These are phyloP conservation scores for Pelobates fuscus DNA, from an alignment of 2,113 vertebrate species.

Conservation along the genomic window DNA sequence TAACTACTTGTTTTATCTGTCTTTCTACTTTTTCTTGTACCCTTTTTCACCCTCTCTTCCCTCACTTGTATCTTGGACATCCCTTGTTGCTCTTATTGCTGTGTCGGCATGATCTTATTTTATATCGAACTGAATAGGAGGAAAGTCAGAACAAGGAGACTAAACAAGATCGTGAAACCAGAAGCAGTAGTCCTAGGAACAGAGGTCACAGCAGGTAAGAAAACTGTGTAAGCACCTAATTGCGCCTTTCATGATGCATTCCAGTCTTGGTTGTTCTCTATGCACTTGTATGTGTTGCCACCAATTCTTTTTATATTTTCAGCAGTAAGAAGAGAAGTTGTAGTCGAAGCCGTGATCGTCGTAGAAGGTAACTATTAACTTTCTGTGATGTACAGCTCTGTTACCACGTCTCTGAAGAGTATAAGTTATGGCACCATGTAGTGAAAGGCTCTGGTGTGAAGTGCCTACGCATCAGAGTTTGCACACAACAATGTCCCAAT, in stretches of 20 bases:
- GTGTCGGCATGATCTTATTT: conserved; percentile 32
- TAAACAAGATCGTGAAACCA: conserved; percentile 51
- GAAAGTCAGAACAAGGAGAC: conserved; percentile 56
- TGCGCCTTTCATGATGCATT: neutral
- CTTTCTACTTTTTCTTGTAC: conserved; percentile 5
- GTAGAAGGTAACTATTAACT: conserved; percentile 57
- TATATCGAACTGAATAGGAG: conserved; percentile 51
- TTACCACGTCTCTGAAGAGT: no score
- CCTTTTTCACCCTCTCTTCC: neutral
- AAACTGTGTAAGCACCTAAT: neutral
- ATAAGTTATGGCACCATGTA: no score
- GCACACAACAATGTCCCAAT: no score
- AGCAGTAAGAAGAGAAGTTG: conserved; percentile 60
- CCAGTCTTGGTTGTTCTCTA: no score
- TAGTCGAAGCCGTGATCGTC: conserved; percentile 60
- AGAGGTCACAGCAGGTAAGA: conserved; percentile 51
- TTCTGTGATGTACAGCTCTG: no score
- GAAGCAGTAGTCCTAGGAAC: conserved; percentile 10
- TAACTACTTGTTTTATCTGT: conserved; percentile 18
- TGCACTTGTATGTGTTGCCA: no score
- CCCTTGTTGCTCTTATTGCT: conserved; percentile 15
- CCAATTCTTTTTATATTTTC: no score
- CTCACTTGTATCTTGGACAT: conserved; percentile 22
- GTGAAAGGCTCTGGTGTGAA: no score
- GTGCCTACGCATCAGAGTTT: no score